Percentiles rank a stretch among this genome's conserved stretches.
These are phyloP conservation scores for Phorcus lineatus DNA, from an alignment of 2,888 invertebrate genomes.

Conservation along the genomic window DNA sequence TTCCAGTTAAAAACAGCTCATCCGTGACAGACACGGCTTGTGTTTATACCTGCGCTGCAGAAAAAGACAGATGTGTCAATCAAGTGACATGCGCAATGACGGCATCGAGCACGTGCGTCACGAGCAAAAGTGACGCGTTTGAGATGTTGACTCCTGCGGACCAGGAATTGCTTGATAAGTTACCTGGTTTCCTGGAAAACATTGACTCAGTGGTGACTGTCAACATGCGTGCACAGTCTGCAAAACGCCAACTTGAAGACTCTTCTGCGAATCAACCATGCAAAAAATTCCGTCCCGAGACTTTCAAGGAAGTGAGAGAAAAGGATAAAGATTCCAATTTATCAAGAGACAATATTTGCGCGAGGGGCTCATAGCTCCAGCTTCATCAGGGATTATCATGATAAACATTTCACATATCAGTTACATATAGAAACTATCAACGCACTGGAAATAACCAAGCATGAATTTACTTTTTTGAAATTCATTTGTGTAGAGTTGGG, in stretches of 20 bases:
- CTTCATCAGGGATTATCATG: no score
- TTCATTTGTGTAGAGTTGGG: no score
- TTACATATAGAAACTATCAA: no score
- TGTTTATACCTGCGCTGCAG: neutral
- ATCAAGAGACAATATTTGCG: neutral
- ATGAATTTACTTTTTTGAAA: no score
- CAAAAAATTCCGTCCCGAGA: neutral
- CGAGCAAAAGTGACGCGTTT: neutral
- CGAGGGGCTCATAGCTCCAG: neutral
- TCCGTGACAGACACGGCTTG: neutral
- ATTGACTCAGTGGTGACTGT: neutral
- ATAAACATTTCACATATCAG: no score
- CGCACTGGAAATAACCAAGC: no score
- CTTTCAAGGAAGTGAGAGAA: neutral
- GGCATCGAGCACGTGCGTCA: neutral
- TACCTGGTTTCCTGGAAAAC: neutral
- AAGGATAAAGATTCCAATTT: neutral
- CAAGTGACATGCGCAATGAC: neutral
- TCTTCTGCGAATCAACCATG: neutral
- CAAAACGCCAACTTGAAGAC: neutral
- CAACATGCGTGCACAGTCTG: neutral
- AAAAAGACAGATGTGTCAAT: neutral
- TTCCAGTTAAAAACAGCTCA: slow-evolving; percentile 1
- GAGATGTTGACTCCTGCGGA: neutral
- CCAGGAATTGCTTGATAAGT: neutral